phyloP scores from a whole-genome alignment of 2,888 invertebrate genomes.

The Gastracanthus pulcherrimus region DNA sequence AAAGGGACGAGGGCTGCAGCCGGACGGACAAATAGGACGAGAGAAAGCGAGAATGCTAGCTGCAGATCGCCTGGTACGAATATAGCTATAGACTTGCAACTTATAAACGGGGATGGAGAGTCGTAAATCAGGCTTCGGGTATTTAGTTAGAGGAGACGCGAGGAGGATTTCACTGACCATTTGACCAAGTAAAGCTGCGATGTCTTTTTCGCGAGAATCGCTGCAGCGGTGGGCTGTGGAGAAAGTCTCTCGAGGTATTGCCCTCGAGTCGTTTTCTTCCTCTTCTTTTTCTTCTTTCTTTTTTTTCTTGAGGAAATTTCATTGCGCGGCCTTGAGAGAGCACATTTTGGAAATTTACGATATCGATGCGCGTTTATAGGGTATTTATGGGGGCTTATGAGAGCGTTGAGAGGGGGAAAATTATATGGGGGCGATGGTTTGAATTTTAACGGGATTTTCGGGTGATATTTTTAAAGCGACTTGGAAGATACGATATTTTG shows the following conservation, averaged over 20 bases:
- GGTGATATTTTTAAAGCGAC: too few species aligned
- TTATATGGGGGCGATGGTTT: too few species aligned
- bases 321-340: constrained; percentile 29
- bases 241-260: too few species aligned
- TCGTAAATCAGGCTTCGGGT: constrained; percentile 48
- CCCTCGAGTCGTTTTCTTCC: not conserved
- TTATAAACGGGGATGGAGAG: not conserved
- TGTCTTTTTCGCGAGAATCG: constrained; percentile 20
- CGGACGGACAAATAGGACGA: not conserved
- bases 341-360: constrained; percentile 24
- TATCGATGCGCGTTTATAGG: not conserved
- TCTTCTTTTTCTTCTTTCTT: not conserved
- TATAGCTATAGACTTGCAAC: too few species aligned
- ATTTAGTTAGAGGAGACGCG: not conserved
- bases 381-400: not conserved
- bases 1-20: not conserved
- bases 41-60: not conserved
- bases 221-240: too few species aligned
- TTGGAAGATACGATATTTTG: too few species aligned
- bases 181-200: not conserved
- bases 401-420: not conserved
- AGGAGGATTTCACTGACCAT: not conserved
- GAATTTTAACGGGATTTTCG: not conserved
- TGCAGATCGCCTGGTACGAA: too few species aligned
- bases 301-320: constrained; percentile 4